These are phyloP conservation scores for Patiria pectinifera DNA, from an alignment of 53 echinoderm and acorn worm genomes.

Conservation along the genomic window DNA sequence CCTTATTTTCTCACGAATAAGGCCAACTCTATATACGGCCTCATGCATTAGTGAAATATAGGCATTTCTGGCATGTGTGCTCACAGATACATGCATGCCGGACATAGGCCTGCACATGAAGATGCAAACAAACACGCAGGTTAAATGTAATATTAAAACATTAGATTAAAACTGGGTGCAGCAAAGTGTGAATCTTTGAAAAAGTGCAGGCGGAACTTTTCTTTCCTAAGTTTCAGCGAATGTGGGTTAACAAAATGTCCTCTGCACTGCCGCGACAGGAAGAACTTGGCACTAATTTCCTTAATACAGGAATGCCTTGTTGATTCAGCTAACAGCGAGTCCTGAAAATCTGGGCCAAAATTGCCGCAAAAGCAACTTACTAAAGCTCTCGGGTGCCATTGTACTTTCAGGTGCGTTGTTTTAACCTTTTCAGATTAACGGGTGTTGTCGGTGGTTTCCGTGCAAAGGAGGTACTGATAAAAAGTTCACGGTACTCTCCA, in stretches of 20 bases:
- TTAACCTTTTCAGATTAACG: slow-evolving; percentile 53
- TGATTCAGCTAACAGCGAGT: slow-evolving; percentile 44
- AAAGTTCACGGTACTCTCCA: slow-evolving; percentile 9
- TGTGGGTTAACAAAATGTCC: slow-evolving; percentile 46
- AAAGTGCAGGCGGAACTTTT: not conserved
- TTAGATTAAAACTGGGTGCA: not conserved
- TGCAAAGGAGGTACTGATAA: slow-evolving; percentile 5
- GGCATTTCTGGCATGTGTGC: too few species aligned
- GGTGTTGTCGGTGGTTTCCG: slow-evolving; percentile 24
- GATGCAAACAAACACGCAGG: not conserved
- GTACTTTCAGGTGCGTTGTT: slow-evolving; percentile 60
- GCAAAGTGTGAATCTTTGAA: not conserved
- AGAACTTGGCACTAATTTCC: slow-evolving; percentile 51
- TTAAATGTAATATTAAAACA: not conserved
- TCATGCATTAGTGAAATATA: too few species aligned
- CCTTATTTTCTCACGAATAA: too few species aligned
- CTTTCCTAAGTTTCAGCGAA: not conserved
- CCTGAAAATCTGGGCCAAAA: slow-evolving; percentile 54
- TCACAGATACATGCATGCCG: not conserved
- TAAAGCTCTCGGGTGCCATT: slow-evolving; percentile 26
- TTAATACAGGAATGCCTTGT: slow-evolving; percentile 41
- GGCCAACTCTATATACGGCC: too few species aligned
- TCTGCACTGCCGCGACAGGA: slow-evolving; percentile 4
- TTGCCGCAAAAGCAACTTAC: slow-evolving; percentile 18
- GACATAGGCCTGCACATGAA: too few species aligned